These are phyloP conservation scores for Danio rerio DNA, from an alignment of 2,113 vertebrate species.

Conservation along the genomic window DNA sequence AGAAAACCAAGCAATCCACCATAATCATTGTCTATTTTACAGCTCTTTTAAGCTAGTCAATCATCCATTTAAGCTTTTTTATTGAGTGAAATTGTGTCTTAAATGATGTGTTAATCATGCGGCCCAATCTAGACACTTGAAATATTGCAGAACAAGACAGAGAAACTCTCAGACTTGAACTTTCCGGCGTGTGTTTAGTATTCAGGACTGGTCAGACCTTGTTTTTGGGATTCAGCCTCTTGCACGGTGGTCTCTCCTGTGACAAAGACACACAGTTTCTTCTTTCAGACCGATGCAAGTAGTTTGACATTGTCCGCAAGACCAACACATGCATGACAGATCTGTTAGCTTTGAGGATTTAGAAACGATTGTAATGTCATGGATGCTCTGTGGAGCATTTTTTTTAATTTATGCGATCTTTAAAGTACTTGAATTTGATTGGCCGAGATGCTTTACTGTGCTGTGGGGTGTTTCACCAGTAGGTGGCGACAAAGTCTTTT, in stretches of 20 bases:
- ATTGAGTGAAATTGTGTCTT: not conserved
- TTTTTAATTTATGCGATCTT: not conserved
- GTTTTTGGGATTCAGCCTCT: constrained; percentile 19
- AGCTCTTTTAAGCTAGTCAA: not conserved
- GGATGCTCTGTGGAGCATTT: not conserved
- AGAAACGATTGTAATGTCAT: not conserved
- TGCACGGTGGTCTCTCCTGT: constrained; percentile 16
- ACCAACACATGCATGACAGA: not conserved
- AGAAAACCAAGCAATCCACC: not conserved
- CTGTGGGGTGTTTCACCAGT: not conserved
- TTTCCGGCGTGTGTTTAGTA: constrained; percentile 29
- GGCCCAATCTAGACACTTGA: not conserved
- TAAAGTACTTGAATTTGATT: not conserved
- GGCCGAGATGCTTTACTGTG: not conserved
- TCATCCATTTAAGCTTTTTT: not conserved
- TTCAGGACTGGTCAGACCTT: constrained; percentile 8
- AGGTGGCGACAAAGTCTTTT: not conserved
- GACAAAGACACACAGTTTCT: constrained; percentile 1
- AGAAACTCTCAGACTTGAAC: constrained; percentile 1
- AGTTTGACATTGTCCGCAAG: not conserved
- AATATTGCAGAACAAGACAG: not conserved
- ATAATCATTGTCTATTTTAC: constrained; percentile 25
- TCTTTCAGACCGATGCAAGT: constrained; percentile 11
- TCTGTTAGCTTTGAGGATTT: not conserved
- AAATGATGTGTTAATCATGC: constrained; percentile 6